Base-by-base conservation (phyloP, 2,888 invertebrate genomes). In the Pemphredon lugubris region DNA sequence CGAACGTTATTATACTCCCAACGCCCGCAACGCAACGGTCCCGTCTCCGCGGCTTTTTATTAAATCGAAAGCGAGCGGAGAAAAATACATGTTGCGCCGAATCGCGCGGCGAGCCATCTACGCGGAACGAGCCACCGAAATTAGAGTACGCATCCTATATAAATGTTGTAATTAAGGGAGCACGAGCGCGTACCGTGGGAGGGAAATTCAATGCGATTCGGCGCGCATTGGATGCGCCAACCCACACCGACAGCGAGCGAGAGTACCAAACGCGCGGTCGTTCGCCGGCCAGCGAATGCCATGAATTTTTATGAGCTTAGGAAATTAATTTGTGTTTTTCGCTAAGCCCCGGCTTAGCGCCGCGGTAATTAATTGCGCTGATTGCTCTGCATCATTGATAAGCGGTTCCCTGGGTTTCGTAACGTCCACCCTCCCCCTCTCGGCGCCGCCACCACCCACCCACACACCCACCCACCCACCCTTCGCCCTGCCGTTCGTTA, bases 361-460 rank as follows among this genome's bases (percentile, higher is more conserved):
- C 84, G 86, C 79, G 88, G 89, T 89, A 89, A 89, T 89, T 89
- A 89, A 89, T 89, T 89, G 89, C 88, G 86, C 89, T 89, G 89
- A 89, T 89, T 89, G 89, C 87, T 84, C 79, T 89, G 87, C 88
- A 89, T 88, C 82, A 89, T 89, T 89, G 85, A 89, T 87, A 86
- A 88, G 84, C 84, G 83, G 85, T 86, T 85, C 83, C 81, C 74
- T 65, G 82, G 82, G 81, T 83, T 84, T 78, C 81, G 83, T 81
- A 77, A 78, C 83, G 75, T 75, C 76, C 69, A 81, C 74, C 73
- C 73, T 73, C 70, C 23, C 44, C 58, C 26, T 68, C 42, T 42
- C 42, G 1, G n/a, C n/a, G n/a, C n/a, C n/a, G n/a, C n/a, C n/a
- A n/a, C n/a, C n/a, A 26, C 26, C 26, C 42, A 7, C 71, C 69